phyloP scores from a whole-genome alignment of 2,888 invertebrate genomes.

The Orthosia incerta region DNA sequence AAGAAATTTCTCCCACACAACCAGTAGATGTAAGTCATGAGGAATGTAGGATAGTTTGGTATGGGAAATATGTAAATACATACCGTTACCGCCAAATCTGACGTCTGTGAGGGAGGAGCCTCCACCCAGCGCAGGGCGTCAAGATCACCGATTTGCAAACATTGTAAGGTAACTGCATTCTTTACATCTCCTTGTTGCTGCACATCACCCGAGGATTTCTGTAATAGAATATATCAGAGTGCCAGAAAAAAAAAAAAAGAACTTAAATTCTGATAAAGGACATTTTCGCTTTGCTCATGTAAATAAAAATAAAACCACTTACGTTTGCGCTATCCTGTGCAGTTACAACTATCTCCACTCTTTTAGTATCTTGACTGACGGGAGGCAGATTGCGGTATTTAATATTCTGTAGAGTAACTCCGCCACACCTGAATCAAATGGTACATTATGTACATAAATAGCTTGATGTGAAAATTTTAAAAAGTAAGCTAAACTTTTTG shows the following conservation, averaged over 20 bases:
- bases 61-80: not conserved
- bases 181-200: not conserved
- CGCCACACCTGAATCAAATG: constrained; percentile 16
- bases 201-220: not conserved
- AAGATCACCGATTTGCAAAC: constrained; percentile 24
- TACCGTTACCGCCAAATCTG: constrained; percentile 25
- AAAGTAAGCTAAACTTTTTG: not conserved
- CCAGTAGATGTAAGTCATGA: not conserved
- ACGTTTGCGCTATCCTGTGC: not conserved
- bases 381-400: constrained; percentile 31
- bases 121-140: constrained; percentile 18
- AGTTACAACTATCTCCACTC: constrained; percentile 5
- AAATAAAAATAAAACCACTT: not conserved
- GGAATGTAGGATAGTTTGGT: not conserved
- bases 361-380: constrained; percentile 3
- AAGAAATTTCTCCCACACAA: too few relatives aligned
- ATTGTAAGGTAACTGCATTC: constrained; percentile 7
- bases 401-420: constrained; percentile 18
- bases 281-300: not conserved
- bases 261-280: too few relatives aligned
- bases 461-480: not conserved
- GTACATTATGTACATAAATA: not conserved
- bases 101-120: not conserved
- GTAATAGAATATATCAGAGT: not conserved
- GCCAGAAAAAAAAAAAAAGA: too few relatives aligned